A percentile compares a stretch with the other conserved stretches of the same genome.
phyloP scores from a whole-genome alignment of 2,888 invertebrate species.

The Amorpha juglandis region DNA sequence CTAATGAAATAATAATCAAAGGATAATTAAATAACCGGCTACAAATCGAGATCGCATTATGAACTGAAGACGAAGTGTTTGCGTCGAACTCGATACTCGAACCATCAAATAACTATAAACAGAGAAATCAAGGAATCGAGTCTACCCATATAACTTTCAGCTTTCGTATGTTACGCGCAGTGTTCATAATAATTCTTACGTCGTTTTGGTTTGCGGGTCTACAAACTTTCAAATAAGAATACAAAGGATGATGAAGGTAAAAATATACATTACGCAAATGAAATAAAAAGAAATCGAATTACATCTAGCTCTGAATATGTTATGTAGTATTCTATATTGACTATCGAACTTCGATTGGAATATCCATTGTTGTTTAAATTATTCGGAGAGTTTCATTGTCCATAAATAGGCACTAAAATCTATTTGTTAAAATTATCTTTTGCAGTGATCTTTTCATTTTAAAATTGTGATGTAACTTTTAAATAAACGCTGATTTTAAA shows the following conservation, averaged over 20 bases:
- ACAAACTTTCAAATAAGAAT: slow-evolving; percentile 16
- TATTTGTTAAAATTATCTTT: background rate
- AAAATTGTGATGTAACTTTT: background rate
- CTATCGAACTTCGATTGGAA: too few species aligned
- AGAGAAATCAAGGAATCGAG: slow-evolving; percentile 8
- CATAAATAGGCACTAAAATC: background rate
- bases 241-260: background rate
- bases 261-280: background rate
- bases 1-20: too few species aligned
- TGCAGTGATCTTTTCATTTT: background rate
- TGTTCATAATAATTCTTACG: slow-evolving; percentile 4
- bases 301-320: background rate
- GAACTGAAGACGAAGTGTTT: background rate
- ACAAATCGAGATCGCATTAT: background rate
- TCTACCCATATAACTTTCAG: background rate
- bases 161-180: slow-evolving; percentile 13
- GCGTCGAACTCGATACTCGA: background rate
- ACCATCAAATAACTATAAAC: background rate
- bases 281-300: background rate
- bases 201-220: slow-evolving; percentile 1
- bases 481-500: background rate
- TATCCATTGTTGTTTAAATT: background rate
- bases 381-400: too few species aligned
- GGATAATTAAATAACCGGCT: background rate
- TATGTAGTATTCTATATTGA: too few species aligned